Percentiles rank a stretch among this genome's conserved stretches.
Evolutionary conservation across 2,797 vertebrate species (phyloP).

Genomic region (Catamblyrhynchus diadema): DNA sequence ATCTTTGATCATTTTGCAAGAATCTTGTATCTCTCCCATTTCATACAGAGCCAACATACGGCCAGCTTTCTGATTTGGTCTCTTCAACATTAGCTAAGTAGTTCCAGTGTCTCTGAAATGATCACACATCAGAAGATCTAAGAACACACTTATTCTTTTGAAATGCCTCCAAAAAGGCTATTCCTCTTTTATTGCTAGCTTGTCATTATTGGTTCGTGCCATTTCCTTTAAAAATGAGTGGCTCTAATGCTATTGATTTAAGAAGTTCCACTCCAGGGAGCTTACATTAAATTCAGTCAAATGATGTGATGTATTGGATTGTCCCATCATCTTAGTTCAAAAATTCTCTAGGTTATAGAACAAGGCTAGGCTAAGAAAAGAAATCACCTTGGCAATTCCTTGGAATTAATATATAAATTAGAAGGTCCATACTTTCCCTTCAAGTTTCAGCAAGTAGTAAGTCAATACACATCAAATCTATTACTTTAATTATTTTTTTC

Average conservation of each 20-base stretch:
- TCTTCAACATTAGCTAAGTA: neutral
- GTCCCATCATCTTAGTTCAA: neutral
- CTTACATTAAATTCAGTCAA: neutral
- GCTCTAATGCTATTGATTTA: constrained; percentile 19
- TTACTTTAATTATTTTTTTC: neutral
- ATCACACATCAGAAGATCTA: neutral
- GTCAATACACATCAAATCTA: neutral
- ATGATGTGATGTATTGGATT: neutral
- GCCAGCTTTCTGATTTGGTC: neutral
- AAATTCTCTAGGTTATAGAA: neutral
- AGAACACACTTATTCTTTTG: constrained; percentile 4
- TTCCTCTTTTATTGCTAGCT: constrained; percentile 20
- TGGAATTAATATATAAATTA: neutral
- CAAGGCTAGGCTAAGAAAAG: neutral
- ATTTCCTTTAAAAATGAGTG: neutral
- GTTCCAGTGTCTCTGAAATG: neutral
- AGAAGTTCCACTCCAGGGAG: neutral
- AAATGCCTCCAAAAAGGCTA: constrained; percentile 52
- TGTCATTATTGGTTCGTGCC: neutral
- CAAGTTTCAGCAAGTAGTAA: neutral
- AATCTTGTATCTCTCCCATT: neutral
- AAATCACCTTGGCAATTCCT: neutral
- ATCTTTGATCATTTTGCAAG: neutral
- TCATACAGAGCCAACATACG: neutral
- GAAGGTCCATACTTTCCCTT: neutral